Evolutionary conservation across 2,113 vertebrate species (phyloP).

Genomic region (Mastomys coucha): DNA sequence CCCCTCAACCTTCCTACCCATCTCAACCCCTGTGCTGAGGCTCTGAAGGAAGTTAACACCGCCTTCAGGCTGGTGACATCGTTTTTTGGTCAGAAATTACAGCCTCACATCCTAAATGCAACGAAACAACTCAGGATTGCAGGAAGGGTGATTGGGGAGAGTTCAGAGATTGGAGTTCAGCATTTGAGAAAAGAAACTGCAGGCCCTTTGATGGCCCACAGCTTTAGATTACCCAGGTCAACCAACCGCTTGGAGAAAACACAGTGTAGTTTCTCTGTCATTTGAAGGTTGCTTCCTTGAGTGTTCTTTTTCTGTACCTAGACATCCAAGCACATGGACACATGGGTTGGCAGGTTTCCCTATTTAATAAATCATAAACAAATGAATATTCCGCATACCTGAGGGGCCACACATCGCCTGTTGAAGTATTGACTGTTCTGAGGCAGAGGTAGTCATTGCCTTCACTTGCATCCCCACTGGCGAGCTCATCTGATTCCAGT

Average conservation of each 20-base stretch:
- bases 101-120: background rate
- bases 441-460: background rate
- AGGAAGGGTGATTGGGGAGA: background rate
- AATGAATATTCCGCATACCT: background rate
- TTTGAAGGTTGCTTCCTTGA: background rate
- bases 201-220: fast-evolving
- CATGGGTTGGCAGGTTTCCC: background rate
- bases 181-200: conserved; percentile 25
- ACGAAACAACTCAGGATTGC: background rate
- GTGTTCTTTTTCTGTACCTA: background rate
- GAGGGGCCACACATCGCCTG: background rate
- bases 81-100: conserved; percentile 37
- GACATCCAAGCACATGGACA: background rate
- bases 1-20: background rate
- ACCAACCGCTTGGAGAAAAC: background rate
- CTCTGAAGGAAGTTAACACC: background rate
- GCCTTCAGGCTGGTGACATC: background rate
- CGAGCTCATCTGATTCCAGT: background rate
- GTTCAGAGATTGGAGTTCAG: background rate
- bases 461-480: background rate
- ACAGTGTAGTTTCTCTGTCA: background rate
- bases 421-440: background rate
- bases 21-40: background rate
- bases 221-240: background rate
- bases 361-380: background rate